Percentiles rank a stretch among this genome's conserved stretches.
Evolutionary conservation across 92 coral and sea anemone genomes (phyloP).

Genomic region (Parazoanthus atlanticus): DNA sequence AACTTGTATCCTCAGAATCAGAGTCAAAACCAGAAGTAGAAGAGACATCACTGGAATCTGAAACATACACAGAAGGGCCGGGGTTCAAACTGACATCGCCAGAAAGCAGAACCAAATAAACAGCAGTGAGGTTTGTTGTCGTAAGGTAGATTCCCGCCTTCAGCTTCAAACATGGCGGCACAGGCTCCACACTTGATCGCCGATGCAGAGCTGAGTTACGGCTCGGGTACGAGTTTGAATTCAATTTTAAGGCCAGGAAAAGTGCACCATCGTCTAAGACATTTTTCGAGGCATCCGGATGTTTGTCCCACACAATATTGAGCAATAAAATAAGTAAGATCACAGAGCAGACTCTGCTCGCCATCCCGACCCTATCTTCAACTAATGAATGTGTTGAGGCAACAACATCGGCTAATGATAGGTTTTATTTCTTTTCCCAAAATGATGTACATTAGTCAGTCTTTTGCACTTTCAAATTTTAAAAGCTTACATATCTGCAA

Average conservation of each 20-base stretch:
- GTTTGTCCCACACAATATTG: constrained; percentile 7
- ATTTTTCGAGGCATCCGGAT: background rate
- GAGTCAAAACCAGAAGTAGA: constrained; percentile 6
- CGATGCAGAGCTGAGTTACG: constrained; percentile 37
- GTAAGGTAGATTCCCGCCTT: constrained; percentile 13
- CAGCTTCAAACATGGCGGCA: constrained; percentile 43
- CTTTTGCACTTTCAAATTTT: too few species aligned
- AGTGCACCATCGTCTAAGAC: constrained; percentile 17
- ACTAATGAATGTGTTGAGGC: too few species aligned
- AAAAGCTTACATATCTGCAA: too few species aligned
- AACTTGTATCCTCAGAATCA: too few species aligned
- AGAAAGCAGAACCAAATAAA: constrained; percentile 36
- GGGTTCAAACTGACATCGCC: constrained; percentile 59
- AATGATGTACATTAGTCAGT: too few species aligned
- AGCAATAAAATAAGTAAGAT: constrained; percentile 23
- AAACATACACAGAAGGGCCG: constrained; percentile 34
- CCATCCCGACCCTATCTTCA: too few species aligned
- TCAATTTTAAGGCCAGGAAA: constrained; percentile 41
- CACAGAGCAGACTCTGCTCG: background rate
- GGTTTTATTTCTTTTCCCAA: too few species aligned
- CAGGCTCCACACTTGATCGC: constrained; percentile 20
- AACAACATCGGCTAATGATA: too few species aligned
- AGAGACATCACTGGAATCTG: background rate
- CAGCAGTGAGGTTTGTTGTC: constrained; percentile 26
- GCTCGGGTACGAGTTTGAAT: constrained; percentile 36